phyloP scores from a whole-genome alignment of 2,888 invertebrate species.

The Zhengitettix transpicula region DNA sequence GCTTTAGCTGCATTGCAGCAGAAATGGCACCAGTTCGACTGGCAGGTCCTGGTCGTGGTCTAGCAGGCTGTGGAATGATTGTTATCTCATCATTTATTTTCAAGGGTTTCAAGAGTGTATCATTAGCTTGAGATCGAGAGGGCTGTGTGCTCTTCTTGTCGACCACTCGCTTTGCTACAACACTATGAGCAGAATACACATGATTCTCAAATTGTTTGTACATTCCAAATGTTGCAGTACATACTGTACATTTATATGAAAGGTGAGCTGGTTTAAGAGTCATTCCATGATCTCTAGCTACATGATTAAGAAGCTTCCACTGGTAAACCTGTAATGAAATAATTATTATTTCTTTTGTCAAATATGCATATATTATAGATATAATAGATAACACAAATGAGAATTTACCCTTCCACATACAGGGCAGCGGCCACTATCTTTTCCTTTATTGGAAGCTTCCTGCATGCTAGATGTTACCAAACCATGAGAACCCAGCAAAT shows the following conservation, averaged over 20 bases:
- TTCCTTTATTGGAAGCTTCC: conserved; percentile 86
- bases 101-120: conserved; percentile 51
- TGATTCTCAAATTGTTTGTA: conserved; percentile 90
- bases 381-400: not conserved
- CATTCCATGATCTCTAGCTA: conserved; percentile 80
- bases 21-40: conserved; percentile 10
- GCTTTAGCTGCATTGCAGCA: conserved; percentile 3
- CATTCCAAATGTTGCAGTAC: conserved; percentile 88
- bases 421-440: conserved; percentile 87
- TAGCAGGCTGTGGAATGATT: conserved; percentile 67
- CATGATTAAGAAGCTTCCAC: conserved; percentile 84
- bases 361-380: not conserved
- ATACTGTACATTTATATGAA: conserved; percentile 89
- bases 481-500: conserved; percentile 85
- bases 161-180: conserved; percentile 73
- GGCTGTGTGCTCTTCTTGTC: conserved; percentile 42
- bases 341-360: not conserved
- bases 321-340: conserved; percentile 58
- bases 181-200: conserved; percentile 84
- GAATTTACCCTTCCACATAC: conserved; percentile 70
- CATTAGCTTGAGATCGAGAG: conserved; percentile 11
- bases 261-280: conserved; percentile 83
- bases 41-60: conserved; percentile 13
- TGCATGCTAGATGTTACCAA: conserved; percentile 92
- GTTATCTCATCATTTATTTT: conserved; percentile 83